Evolutionary conservation across 1,140 invertebrate genomes (phyloP).

Genomic region (Bilobella aurantiaca): DNA sequence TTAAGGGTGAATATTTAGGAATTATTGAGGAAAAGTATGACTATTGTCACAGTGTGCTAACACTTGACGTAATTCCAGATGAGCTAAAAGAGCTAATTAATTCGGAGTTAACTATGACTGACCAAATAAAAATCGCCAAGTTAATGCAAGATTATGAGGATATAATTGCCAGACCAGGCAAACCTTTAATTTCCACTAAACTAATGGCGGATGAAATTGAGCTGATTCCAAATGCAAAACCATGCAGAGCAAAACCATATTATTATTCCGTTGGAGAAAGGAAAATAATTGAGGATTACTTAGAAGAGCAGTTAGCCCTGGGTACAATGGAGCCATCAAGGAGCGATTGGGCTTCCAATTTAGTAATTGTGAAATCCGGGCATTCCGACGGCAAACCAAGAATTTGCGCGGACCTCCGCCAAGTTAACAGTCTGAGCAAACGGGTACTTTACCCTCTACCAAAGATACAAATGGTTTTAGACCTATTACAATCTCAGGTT

Average conservation of each 20-base stretch:
- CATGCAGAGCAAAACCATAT: neutral
- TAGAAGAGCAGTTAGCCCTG: neutral
- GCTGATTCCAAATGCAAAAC: neutral
- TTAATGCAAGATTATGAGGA: neutral
- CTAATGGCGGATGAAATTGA: neutral
- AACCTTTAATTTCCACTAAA: neutral
- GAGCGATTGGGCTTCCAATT: neutral
- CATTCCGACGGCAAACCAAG: neutral
- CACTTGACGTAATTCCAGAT: neutral
- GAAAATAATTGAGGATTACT: neutral
- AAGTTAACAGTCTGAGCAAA: constrained; percentile 15
- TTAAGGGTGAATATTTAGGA: too few species aligned
- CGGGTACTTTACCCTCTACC: constrained; percentile 37
- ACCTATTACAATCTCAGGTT: constrained; percentile 34
- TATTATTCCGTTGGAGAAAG: neutral
- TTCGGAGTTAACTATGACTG: neutral
- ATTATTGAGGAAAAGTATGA: too few species aligned
- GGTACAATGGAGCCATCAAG: neutral
- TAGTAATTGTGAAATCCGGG: neutral
- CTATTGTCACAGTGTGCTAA: too few species aligned
- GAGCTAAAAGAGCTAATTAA: neutral
- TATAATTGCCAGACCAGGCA: neutral
- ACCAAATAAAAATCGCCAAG: neutral
- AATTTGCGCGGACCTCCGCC: neutral
- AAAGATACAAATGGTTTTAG: constrained; percentile 36